Evolutionary conservation across 1,140 invertebrate genomes (phyloP), one percentile per base, ranked within the genome.

Genomic region (Aphaenogaster ashmeadi): DNA sequence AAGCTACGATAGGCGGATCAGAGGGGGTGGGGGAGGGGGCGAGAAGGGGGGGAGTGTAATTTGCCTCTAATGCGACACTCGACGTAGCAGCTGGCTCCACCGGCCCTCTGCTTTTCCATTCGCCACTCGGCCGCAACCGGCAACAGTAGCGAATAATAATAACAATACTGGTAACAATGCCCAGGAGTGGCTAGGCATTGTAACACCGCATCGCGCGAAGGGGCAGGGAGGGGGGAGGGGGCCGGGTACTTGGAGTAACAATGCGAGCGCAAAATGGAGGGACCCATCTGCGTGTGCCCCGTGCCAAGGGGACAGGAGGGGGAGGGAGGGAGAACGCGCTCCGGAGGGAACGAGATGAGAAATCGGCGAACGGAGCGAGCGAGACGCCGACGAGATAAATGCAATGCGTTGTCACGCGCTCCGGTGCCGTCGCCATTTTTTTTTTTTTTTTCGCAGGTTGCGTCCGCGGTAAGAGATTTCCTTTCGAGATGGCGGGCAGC

Each of bases 241-340:
- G 44, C 54, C 85, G 87, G 38, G 94, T 93, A 95, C 94, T 95
- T 94, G 93, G 91, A 93, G 93, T 94, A 94, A 95, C 94, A 95
- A 95, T 95, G 92, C 93, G 91, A 92, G 91, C 91, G 90, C 93
- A 95, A 95, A 95, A 95, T 95, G 94, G 94, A 95, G 94, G 92
- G 92, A 92, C 92, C 91, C 94, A 94, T 94, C 94, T 95, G 93
- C 69, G 69, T 94, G 86, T 90, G 92, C 56, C 64, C 81, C 83
- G 83, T 86, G 83, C 74, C 74, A 78, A 54, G 33, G 33, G 58
- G 21, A 33, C n/a, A 72, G 27, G 27, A 54, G 18, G 21, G n/a
- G 58, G 41, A 64, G 36, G 47, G 79, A 60, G 58, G 44, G 79
- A 60, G 58, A 36, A 66, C 72, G 13, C 6, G 60, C n/a, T 52